These are phyloP conservation scores for Trichogramma dendrolimi DNA, from an alignment of 2,888 invertebrate genomes.

Conservation along the genomic window DNA sequence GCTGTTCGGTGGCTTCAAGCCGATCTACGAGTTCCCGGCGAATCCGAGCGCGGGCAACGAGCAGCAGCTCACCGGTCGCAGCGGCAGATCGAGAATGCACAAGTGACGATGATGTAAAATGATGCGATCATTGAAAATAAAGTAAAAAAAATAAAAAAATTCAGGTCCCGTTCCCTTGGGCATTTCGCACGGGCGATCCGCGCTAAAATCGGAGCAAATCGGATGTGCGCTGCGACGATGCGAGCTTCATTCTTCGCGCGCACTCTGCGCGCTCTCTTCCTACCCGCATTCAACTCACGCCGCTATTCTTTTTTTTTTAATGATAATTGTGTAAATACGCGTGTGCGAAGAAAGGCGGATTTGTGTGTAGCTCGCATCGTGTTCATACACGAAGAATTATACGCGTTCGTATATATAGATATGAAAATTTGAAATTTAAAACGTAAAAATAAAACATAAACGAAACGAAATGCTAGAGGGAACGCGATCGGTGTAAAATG, in stretches of 20 bases:
- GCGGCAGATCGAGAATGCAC: not conserved
- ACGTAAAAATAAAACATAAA: not conserved
- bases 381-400: no score
- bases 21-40: conserved; percentile 58
- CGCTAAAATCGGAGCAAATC: no score
- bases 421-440: not conserved
- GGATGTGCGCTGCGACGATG: no score
- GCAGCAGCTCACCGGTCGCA: not conserved
- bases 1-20: conserved; percentile 66
- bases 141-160: not conserved
- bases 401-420: not conserved
- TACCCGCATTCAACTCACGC: no score
- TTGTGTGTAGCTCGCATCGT: no score
- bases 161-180: conserved; percentile 27
- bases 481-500: conserved; percentile 9
- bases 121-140: not conserved
- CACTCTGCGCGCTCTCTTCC: no score
- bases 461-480: conserved; percentile 25
- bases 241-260: no score
- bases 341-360: not conserved
- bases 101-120: no score
- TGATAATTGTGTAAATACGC: not conserved
- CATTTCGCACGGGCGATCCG: conserved; percentile 11
- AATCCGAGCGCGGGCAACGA: no score
- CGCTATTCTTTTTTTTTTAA: not conserved